phyloP scores from a whole-genome alignment of 1,140 invertebrate species.

The Euwallacea similis region DNA sequence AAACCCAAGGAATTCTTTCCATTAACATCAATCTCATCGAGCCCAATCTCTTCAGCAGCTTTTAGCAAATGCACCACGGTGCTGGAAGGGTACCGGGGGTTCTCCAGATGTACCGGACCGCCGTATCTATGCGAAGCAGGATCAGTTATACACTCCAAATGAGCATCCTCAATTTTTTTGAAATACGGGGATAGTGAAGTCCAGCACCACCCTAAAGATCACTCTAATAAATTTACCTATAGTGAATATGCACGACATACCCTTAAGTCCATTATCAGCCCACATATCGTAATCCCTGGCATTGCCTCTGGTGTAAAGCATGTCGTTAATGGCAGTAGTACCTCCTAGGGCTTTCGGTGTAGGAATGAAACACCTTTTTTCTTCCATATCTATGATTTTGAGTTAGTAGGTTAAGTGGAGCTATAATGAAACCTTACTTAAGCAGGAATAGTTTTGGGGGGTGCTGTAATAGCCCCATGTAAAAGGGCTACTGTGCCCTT shows the following conservation, averaged over 20 bases:
- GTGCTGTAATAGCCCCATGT: slow-evolving; percentile 80
- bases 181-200: slow-evolving; percentile 80
- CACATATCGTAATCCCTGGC: slow-evolving; percentile 65
- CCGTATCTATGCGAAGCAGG: slow-evolving; percentile 56
- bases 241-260: slow-evolving; percentile 62
- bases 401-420: slow-evolving; percentile 1
- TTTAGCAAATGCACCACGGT: slow-evolving; percentile 61
- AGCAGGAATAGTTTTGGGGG: slow-evolving; percentile 68
- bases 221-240: neutral
- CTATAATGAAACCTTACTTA: slow-evolving; percentile 50
- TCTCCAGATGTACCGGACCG: slow-evolving; percentile 63
- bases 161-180: slow-evolving; percentile 74
- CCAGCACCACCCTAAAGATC: slow-evolving; percentile 72
- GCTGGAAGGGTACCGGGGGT: slow-evolving; percentile 57
- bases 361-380: slow-evolving; percentile 50
- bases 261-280: slow-evolving; percentile 53
- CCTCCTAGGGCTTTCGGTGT: slow-evolving; percentile 72
- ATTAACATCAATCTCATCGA: slow-evolving; percentile 64
- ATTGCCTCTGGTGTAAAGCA: slow-evolving; percentile 86
- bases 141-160: slow-evolving; percentile 43
- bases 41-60: slow-evolving; percentile 61
- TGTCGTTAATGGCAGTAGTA: slow-evolving; percentile 81
- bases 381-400: slow-evolving; percentile 17
- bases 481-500: slow-evolving; percentile 69
- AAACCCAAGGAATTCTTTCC: slow-evolving; percentile 66